Evolutionary conservation across 2,888 invertebrate genomes (phyloP), one percentile per base, ranked within the genome.

Genomic region (Rhingia rostrata): DNA sequence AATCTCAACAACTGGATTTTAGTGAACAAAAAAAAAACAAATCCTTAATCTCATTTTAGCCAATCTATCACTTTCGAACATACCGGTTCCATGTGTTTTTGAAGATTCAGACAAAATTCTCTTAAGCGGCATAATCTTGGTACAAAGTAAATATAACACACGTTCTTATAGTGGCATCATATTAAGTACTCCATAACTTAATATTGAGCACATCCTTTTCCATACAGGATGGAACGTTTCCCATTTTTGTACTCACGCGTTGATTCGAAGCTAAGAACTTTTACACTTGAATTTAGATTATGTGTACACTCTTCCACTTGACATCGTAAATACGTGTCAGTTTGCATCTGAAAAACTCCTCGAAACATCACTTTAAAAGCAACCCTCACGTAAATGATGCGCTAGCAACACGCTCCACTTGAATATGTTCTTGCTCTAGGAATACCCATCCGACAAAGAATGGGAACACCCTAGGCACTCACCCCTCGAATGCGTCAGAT

Each of bases 231-330:
- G 41, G 41, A 69, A 12, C 56, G 22, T 14, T 33, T 35, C 22
- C 37, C 41, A 47, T 33, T 41, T 41, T 10, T 45, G 37, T 51
- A 4, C 37, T 9, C 54, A 22, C 63, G 45, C 73, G 14, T 33
- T 39, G 32, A 45, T 45, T 12, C 32, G 12, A 30, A 37, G 51
- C 7, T 32, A 47, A 5, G 35, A 53, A 35, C 12, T 43, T 45
- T 45, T 12, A n/a, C 37, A 32, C 73, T 73, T 63, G 54, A 73
- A 73, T 73, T 73, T 45, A 63, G 64, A 73, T 73, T 56, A 64
- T 63, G 47, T 73, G 47, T 30, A 73, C 73, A 53, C 72, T 72
- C 45, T 33, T 41, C 9, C 41, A 43, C 32, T 33, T 30, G 37
- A 56, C 30, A 32, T 10, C 49, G n/a, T 12, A 37, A 41, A 54